Evolutionary conservation across 2,113 vertebrate species (phyloP), one percentile per base, ranked within the genome.

Genomic region (Hippocampus zosterae): DNA sequence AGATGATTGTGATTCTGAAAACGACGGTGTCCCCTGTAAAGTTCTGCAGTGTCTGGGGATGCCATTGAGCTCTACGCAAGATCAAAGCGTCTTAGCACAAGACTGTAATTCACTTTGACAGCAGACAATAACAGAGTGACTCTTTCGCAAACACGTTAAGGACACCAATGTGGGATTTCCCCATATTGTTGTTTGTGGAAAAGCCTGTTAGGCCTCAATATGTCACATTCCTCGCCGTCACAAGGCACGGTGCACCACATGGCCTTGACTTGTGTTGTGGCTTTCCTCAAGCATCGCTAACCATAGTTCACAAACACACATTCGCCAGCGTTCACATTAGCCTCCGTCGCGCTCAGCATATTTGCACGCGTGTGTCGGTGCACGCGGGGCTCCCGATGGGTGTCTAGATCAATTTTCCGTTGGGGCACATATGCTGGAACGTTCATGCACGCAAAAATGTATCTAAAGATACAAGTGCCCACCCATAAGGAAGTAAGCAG

Each of bases 131-230:
- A 88, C 78, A 82, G 57, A 76, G 84, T 60, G 85, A 78, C 80
- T 69, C 37, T 69, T 81, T 88, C 84, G 87, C 80, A 89, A 88
- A 90, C 85, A 89, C 87, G 66, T 87, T 74, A 80, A 85, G 84
- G 84, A 84, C 74, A 71, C 65, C 65, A 78, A 81, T 81, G 73
- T 78, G 78, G 86, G 84, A 78, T 82, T 89, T 89, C 74, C 79
- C 83, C 71, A 70, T 81, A 80, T 81, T 92, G 90, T 88, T 88
- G 81, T 87, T 88, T 86, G 85, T 80, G 84, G 86, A 86, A 87
- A 87, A 86, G 80, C 77, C 74, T 86, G 80, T 86, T 89, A 85
- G 85, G 87, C 85, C 83, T 85, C 81, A 86, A 82, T 82, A 85
- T 89, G 83, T 88, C 82, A 88, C 86, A 87, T 86, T 88, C 86